Base-by-base conservation (phyloP, 2,888 invertebrate genomes). In the Noctua janthina region DNA sequence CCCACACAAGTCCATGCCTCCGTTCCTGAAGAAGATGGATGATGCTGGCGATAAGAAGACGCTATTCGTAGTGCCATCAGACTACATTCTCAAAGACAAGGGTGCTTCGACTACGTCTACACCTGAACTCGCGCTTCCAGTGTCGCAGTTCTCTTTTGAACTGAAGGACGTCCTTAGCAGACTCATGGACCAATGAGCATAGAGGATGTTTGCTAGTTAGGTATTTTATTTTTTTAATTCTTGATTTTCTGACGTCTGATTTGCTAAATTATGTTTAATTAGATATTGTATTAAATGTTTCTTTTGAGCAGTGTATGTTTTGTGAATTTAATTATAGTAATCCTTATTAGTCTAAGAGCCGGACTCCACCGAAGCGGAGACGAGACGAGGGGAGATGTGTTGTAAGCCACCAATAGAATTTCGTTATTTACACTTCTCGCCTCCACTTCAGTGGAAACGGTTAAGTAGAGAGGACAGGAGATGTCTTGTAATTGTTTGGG, bases 141-240 rank as follows among this genome's bases (percentile, higher is more conserved):
- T 96, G 1, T 97, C 96, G 0, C 94, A 96, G 84, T 95, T 96
- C 84, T 92, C 94, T 0, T 80, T 97, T 2, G 96, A 96, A 84
- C 87, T 97, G 2, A 96, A 96, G 79, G 95, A 94, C 86, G 96
- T 96, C 1, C 92, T 97, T 13, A 96, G 96, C 83, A 95, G 92
- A 91, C 92, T 96, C 90, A 87, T 96, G 90, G 95, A 95, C 83
- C 90, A 94, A 59, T 93, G 91, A 81, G 67, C n/a, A n/a, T 43
- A n/a, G 13, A 35, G 8, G 2, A 43, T 59, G 20, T 23, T 69
- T 74, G 29, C 3, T 74, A 7, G 15, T 20, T 39, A 49, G 20
- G 20, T 76, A 49, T 78, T 20, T 49, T 49, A 35, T 20, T 35
- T 11, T 35, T 35, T 64, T 35, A 46, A 43, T 64, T 86, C 43